A percentile compares a stretch with the other conserved stretches of the same genome.
phyloP scores from a whole-genome alignment of 92 coral and sea anemone species.

The Muricea muricata region DNA sequence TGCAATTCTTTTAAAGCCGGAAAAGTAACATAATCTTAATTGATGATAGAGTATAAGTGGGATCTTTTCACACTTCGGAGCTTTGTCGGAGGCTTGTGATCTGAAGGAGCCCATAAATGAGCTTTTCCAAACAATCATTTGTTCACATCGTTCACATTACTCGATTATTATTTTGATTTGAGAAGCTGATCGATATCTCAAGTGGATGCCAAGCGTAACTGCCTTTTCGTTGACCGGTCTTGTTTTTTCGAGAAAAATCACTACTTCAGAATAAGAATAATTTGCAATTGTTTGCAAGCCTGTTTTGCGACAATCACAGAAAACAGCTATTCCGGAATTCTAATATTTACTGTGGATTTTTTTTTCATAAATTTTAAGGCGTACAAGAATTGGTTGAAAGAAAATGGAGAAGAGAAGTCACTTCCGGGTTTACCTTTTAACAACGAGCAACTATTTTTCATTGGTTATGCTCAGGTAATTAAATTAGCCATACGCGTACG shows the following conservation, averaged over 20 bases:
- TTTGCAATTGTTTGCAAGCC: no score
- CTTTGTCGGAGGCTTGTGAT: background rate
- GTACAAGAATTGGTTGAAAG: constrained; percentile 84
- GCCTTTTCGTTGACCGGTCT: no score
- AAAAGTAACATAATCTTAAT: no score
- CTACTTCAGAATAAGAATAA: no score
- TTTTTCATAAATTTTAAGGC: constrained; percentile 69
- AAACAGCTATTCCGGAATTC: no score
- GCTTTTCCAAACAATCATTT: background rate
- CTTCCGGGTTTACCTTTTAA: constrained; percentile 82
- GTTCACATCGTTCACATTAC: background rate
- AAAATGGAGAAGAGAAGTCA: constrained; percentile 73
- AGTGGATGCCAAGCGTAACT: no score
- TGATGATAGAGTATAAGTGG: background rate
- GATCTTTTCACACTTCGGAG: background rate
- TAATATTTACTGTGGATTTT: background rate
- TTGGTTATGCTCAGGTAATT: constrained; percentile 97
- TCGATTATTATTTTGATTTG: background rate
- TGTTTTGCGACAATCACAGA: no score
- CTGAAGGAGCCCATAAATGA: no score
- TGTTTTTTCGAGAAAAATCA: no score
- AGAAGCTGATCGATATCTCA: no score
- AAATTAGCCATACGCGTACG: background rate
- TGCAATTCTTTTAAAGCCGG: no score
- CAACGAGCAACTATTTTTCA: constrained; percentile 92